Percentiles rank a stretch among this genome's conserved stretches.
phyloP scores from a whole-genome alignment of 2,113 vertebrate genomes.

The Oxygymnocypris stewartii region DNA sequence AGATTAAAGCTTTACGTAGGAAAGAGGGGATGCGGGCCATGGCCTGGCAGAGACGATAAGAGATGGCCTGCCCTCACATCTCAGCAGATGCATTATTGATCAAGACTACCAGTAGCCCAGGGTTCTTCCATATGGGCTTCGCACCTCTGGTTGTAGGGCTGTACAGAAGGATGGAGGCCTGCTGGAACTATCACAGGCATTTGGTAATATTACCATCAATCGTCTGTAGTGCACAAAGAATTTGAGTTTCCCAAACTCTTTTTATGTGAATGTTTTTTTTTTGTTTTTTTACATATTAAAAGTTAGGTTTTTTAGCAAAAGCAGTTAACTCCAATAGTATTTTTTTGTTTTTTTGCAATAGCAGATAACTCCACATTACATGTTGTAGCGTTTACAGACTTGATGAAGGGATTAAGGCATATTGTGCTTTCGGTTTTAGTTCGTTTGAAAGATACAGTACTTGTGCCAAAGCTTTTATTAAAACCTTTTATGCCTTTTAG shows the following conservation, averaged over 20 bases:
- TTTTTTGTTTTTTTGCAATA: no score
- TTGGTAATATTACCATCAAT: constrained; percentile 12
- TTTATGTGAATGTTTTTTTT: no score
- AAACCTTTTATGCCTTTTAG: no score
- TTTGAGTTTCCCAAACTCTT: constrained; percentile 4
- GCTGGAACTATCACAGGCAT: not conserved
- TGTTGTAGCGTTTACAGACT: no score
- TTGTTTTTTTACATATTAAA: no score
- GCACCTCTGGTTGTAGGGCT: not conserved
- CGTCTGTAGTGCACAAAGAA: not conserved
- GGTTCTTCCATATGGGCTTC: not conserved
- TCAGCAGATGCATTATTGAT: constrained; percentile 77
- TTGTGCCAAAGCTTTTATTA: no score
- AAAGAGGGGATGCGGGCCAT: constrained; percentile 43
- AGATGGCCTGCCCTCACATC: constrained; percentile 68
- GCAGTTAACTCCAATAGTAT: no score
- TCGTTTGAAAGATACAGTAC: no score
- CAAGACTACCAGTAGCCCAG: constrained; percentile 55
- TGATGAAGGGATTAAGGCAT: no score
- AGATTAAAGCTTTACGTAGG: constrained; percentile 58
- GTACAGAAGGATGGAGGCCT: constrained; percentile 5
- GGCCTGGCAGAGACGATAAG: constrained; percentile 57
- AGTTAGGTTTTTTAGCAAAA: no score
- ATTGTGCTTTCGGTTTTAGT: no score
- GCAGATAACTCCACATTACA: no score